Base-by-base conservation (phyloP, 2,888 invertebrate species). In the Laspeyria flexula region DNA sequence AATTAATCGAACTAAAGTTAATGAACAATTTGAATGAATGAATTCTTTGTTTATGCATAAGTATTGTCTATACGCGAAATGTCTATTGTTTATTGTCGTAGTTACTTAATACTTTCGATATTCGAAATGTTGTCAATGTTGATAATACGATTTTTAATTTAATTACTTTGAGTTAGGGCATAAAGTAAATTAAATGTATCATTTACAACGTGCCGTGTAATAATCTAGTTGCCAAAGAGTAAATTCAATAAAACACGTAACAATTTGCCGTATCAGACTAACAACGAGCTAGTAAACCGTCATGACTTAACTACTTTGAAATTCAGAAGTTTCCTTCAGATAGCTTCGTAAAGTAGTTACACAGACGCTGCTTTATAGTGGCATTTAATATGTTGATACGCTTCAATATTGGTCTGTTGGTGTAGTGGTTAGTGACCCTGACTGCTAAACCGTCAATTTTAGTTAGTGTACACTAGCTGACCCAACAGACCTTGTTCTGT, bases 231-330 rank as follows among this genome's bases (percentile, higher is more conserved):
- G 10, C 0, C 18, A 18, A 34, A 34, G 34, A 34, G 18, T 18
- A 16, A 16, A 34, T 34, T 34, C 29, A 41, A 35, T 41, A 21
- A 11, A 27, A 12, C 25, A 23, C 37, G 37, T 37, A 18, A 37
- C 18, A n/a, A 1, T 34, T 34, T 1, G 18, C 16, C 10, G 34
- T 34, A 34, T 16, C 16, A 34, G 10, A 31, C 23, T 42, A n/a
- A 34, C 34, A 18, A 18, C 34, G 15, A 34, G 2, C 13, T 31
- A 31, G 34, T 34, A 34, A 16, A 16, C 18, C 18, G 18, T 18
- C 34, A 16, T n/a, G 33, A 33, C 33, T 33, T 34, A 34, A 34
- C 16, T 34, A 34, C 16, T 34, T 34, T 16, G 34, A 18, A 16
- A 34, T 34, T 34, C 34, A 34, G 10, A 16, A 34, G 10, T 34